Evolutionary conservation across 2,888 invertebrate genomes (phyloP), one percentile per base, ranked within the genome.

Genomic region (Xiphydria camelus): DNA sequence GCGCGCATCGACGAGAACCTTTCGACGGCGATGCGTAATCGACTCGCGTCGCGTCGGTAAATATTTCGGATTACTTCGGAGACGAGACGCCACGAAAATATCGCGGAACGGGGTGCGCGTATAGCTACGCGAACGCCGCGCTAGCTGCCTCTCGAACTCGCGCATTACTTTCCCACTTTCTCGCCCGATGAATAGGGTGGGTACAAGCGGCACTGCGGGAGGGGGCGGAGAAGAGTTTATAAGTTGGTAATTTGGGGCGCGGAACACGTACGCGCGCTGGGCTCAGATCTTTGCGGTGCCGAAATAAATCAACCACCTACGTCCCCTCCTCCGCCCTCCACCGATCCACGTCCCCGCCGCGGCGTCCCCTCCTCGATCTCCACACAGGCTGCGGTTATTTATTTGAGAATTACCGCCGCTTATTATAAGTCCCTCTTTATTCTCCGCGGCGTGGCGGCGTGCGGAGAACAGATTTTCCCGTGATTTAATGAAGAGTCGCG

Each of bases 351-450:
- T 12, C 10, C 14, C 6, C 17, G 10, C 41, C n/a, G n/a, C n/a
- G n/a, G n/a, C n/a, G n/a, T n/a, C n/a, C n/a, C n/a, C n/a, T n/a
- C n/a, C 63, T 54, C 65, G 64, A 66, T 66, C 62, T 66, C 61
- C 58, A 55, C 58, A 34, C 34, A 18, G 17, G 34, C 23, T 57
- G 53, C 66, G 64, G 70, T 74, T 73, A 74, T 74, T 74, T 73
- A 73, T 74, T 74, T 67, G 68, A 66, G 74, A 74, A 73, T 72
- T 73, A 74, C 70, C 66, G 69, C 66, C 72, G 70, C 73, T 73
- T 73, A 73, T 73, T 70, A 73, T 73, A 73, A 73, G 73, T 73
- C 66, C 68, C 70, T 68, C 72, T 73, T 73, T 73, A 73, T 73
- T 73, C 70, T 62, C 63, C 45, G 53, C 15, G 34, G 34, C 61